Percentiles rank a stretch among this genome's conserved stretches.
phyloP scores from a whole-genome alignment of 2,797 vertebrate species.

The Xenops minutus region DNA sequence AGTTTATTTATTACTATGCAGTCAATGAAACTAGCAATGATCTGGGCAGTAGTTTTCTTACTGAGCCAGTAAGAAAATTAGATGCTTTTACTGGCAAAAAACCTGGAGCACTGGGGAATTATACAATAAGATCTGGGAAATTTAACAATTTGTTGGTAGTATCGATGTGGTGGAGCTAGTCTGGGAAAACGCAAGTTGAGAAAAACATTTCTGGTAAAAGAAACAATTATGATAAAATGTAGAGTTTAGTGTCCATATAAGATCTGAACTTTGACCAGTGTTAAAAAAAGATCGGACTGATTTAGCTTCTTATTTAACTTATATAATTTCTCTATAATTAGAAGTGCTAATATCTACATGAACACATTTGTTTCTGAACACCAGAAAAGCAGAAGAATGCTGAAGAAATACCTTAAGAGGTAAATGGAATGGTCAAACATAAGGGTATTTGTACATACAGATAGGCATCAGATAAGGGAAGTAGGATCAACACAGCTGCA shows the following conservation, averaged over 20 bases:
- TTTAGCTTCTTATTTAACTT: not conserved
- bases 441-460: not conserved
- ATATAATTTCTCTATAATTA: not conserved
- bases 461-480: not conserved
- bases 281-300: not conserved
- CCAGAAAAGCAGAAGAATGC: not conserved
- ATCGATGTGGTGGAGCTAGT: not conserved
- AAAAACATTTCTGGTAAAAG: not conserved
- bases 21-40: not conserved
- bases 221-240: not conserved
- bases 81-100: not conserved
- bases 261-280: not conserved
- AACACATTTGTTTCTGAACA: not conserved
- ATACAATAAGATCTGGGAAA: not conserved
- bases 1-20: not conserved
- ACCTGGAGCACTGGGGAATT: not conserved
- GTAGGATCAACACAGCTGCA: not conserved
- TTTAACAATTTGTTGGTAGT: not conserved
- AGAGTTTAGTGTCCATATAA: not conserved
- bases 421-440: not conserved
- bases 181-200: not conserved
- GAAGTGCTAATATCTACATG: not conserved
- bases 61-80: not conserved
- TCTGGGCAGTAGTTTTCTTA: not conserved
- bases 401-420: not conserved